Evolutionary conservation across 35 echinoderm and acorn worm genomes (phyloP).

Genomic region (Nesometra sesokonis): DNA sequence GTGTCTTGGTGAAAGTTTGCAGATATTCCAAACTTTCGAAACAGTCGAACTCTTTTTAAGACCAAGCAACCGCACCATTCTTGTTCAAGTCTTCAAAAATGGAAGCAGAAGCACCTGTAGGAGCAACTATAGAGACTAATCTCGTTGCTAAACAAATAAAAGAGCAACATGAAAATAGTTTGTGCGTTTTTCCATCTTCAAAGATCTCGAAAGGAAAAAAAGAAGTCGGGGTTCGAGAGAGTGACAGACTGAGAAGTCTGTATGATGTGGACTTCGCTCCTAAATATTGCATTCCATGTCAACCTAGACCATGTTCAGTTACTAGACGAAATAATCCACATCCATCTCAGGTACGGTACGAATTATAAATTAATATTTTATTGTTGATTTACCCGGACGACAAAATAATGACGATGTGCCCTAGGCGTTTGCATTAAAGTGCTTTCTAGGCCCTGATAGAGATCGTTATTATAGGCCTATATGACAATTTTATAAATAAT

Average conservation of each 20-base stretch:
- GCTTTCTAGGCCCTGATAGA: too few relatives aligned
- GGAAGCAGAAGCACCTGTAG: not conserved
- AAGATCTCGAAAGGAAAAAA: conserved; percentile 14
- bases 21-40: not conserved
- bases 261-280: conserved; percentile 64
- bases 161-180: conserved; percentile 74
- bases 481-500: too few relatives aligned
- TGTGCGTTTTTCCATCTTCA: conserved; percentile 40
- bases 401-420: too few relatives aligned
- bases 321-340: conserved; percentile 88
- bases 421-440: too few relatives aligned
- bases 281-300: conserved; percentile 40
- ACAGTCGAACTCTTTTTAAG: not conserved
- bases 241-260: conserved; percentile 35
- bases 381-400: too few relatives aligned
- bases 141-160: conserved; percentile 63
- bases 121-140: conserved; percentile 20
- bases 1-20: not conserved
- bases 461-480: too few relatives aligned
- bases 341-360: conserved; percentile 94
- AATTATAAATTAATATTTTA: too few relatives aligned
- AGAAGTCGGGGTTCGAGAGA: conserved; percentile 12
- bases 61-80: not conserved
- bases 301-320: conserved; percentile 55
- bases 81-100: not conserved